Conservation (phyloP, 2,888 invertebrate genomes). For the Brachycybe producta region DNA sequence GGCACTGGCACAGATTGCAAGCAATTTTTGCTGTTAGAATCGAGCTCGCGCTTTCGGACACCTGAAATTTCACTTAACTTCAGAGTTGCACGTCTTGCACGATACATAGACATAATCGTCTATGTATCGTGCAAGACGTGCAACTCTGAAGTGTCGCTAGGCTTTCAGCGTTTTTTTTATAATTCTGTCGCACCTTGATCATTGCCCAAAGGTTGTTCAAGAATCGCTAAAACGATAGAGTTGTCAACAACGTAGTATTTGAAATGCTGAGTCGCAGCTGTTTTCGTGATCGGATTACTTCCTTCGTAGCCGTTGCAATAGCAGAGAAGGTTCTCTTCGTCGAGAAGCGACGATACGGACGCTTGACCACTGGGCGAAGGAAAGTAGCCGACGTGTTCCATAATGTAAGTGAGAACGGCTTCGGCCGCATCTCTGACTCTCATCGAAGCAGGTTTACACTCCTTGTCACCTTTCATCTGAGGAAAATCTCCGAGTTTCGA, state of each 20-base stretch:
- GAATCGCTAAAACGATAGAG: conserved; percentile 68
- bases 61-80: too few species aligned
- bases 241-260: conserved; percentile 90
- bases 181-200: too few species aligned
- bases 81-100: too few species aligned
- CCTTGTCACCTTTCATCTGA: conserved; percentile 89
- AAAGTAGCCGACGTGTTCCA: conserved; percentile 79
- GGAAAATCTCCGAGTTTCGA: conserved; percentile 73
- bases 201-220: conserved; percentile 87
- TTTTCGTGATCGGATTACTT: conserved; percentile 37
- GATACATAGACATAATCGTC: too few species aligned
- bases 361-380: conserved; percentile 72
- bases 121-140: too few species aligned
- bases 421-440: conserved; percentile 96
- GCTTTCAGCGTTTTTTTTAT: too few species aligned
- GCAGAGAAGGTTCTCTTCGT: conserved; percentile 68
- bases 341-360: conserved; percentile 70
- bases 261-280: conserved; percentile 48
- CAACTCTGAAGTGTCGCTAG: too few species aligned
- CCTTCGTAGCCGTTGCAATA: conserved; percentile 53
- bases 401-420: conserved; percentile 72
- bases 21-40: too few species aligned
- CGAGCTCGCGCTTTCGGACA: too few species aligned
- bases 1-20: too few species aligned
- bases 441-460: conserved; percentile 92